These are phyloP conservation scores for Adelges cooleyi DNA, from an alignment of 1,140 invertebrate genomes.

Conservation along the genomic window DNA sequence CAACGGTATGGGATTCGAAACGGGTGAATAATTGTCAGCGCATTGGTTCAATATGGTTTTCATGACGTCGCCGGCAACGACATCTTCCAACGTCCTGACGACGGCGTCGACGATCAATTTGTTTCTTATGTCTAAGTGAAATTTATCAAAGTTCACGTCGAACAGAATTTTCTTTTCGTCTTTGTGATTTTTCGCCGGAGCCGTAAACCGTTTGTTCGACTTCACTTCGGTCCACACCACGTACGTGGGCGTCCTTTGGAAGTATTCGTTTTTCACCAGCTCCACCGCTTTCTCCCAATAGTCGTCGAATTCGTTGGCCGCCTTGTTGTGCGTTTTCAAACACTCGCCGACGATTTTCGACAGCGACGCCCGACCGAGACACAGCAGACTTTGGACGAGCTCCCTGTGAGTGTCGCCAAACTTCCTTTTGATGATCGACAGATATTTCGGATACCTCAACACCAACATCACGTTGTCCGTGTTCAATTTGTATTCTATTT, in stretches of 20 bases:
- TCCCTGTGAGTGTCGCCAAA: neutral
- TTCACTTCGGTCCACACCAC: slow-evolving; percentile 17
- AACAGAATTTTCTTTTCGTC: slow-evolving; percentile 16
- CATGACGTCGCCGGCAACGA: slow-evolving; percentile 7
- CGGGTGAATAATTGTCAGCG: neutral
- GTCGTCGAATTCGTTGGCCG: neutral
- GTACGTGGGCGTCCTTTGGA: slow-evolving; percentile 6
- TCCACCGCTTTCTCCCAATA: slow-evolving; percentile 25
- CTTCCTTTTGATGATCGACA: slow-evolving; percentile 14
- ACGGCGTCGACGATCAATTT: slow-evolving; percentile 16
- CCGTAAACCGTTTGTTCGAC: neutral
- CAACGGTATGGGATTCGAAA: slow-evolving; percentile 20
- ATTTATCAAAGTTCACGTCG: slow-evolving; percentile 4
- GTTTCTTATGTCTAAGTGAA: slow-evolving; percentile 20
- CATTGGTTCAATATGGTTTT: slow-evolving; percentile 16
- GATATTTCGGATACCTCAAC: slow-evolving; percentile 19
- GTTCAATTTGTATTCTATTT: slow-evolving; percentile 18
- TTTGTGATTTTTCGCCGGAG: slow-evolving; percentile 10
- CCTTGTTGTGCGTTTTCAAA: slow-evolving; percentile 4
- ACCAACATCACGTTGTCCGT: slow-evolving; percentile 6
- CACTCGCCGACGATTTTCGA: slow-evolving; percentile 4
- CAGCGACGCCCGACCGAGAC: slow-evolving; percentile 6
- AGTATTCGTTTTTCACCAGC: slow-evolving; percentile 14
- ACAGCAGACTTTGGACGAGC: slow-evolving; percentile 6
- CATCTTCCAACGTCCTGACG: slow-evolving; percentile 8